These are phyloP conservation scores for Lordiphosa mommai DNA, from an alignment of 1,140 invertebrate species.

Conservation along the genomic window DNA sequence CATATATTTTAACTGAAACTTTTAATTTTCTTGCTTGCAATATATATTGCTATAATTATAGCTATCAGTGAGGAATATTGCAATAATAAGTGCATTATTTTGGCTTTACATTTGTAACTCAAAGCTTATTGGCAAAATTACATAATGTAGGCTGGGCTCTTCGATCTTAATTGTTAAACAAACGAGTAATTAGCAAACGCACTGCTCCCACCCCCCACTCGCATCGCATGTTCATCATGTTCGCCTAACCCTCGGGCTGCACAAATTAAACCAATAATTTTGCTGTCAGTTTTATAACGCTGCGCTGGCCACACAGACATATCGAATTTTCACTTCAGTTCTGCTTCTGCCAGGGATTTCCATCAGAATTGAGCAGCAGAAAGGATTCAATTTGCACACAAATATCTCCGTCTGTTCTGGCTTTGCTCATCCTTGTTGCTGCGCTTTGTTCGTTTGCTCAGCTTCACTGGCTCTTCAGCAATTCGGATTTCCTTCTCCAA, in stretches of 20 bases:
- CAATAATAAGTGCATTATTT: too few relatives aligned
- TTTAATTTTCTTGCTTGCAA: too few relatives aligned
- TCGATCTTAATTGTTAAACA: too few relatives aligned
- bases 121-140: too few relatives aligned
- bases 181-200: too few relatives aligned
- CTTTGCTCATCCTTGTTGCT: background rate
- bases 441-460: background rate
- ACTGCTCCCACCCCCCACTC: background rate
- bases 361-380: constrained; percentile 17
- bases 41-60: too few relatives aligned
- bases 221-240: background rate
- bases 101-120: too few relatives aligned
- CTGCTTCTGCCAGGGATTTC: constrained; percentile 21
- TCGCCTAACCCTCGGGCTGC: background rate
- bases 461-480: background rate
- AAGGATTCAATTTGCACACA: constrained; percentile 34
- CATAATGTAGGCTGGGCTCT: too few relatives aligned
- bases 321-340: constrained; percentile 19
- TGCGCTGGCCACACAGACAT: constrained; percentile 39
- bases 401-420: constrained; percentile 26
- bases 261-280: constrained; percentile 34
- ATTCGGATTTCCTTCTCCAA: constrained; percentile 6
- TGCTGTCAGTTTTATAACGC: constrained; percentile 29
- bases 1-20: too few relatives aligned
- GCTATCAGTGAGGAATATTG: too few relatives aligned